Conservation (phyloP, 2,113 vertebrate species). For the Phyllopteryx taeniolatus region DNA sequence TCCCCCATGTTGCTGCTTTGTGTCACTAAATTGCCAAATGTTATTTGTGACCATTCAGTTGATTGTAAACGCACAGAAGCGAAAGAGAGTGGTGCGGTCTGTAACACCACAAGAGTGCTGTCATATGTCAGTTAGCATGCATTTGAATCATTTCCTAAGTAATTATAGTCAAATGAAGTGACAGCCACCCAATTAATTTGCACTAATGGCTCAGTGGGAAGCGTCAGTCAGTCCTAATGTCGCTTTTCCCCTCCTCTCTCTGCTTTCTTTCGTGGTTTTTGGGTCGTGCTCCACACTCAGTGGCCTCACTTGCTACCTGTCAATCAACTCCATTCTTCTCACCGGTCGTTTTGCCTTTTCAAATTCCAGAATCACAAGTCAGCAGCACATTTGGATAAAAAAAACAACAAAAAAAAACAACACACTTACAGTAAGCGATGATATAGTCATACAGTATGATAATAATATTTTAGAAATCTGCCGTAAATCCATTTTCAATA, state of each 20-base stretch:
- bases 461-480: not conserved
- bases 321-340: constrained; percentile 37
- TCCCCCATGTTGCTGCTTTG: constrained; percentile 16
- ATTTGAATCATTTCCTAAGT: constrained; percentile 60
- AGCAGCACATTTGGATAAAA: constrained; percentile 14
- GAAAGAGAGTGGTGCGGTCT: constrained; percentile 24
- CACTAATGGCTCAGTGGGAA: constrained; percentile 57
- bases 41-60: constrained; percentile 45
- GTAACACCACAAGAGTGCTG: constrained; percentile 52
- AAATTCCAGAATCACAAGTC: constrained; percentile 40
- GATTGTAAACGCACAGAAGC: constrained; percentile 42
- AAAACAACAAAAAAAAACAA: not conserved
- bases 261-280: constrained; percentile 18
- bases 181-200: constrained; percentile 62
- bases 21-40: constrained; percentile 35
- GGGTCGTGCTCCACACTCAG: constrained; percentile 24
- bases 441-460: not conserved
- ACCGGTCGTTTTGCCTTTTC: not conserved
- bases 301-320: constrained; percentile 41
- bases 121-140: constrained; percentile 56
- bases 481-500: not conserved
- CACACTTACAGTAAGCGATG: not conserved
- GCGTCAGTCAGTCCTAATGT: constrained; percentile 47
- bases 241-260: not conserved
- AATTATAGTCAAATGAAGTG: constrained; percentile 61